Conservation (phyloP, 1,140 invertebrate genomes). For the Apis laboriosa region DNA sequence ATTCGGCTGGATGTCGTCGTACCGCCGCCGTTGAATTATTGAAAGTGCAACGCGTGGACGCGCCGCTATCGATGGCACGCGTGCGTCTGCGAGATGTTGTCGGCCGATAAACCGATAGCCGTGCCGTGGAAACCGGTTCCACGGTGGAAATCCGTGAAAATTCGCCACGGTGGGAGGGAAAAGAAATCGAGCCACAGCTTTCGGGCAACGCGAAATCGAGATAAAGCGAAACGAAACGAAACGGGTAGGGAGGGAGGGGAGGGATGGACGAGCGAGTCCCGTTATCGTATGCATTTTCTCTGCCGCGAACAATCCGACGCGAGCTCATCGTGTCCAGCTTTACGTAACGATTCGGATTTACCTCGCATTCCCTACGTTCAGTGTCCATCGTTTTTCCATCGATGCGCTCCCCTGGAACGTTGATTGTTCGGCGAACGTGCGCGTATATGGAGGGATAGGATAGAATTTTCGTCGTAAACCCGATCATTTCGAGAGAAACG, state of each 20-base stretch:
- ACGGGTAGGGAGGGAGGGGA: neutral
- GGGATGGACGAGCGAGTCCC: neutral
- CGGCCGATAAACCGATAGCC: neutral
- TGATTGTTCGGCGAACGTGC: constrained; percentile 24
- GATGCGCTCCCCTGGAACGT: constrained; percentile 14
- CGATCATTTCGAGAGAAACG: neutral
- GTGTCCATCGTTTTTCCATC: constrained; percentile 23
- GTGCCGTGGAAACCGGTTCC: neutral
- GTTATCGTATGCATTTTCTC: neutral
- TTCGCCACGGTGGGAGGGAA: neutral
- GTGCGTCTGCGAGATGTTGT: constrained; percentile 10
- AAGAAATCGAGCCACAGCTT: no score
- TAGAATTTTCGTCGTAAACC: constrained; percentile 13
- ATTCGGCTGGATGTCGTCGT: neutral
- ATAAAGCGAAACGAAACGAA: neutral
- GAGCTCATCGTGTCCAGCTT: neutral
- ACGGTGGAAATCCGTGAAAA: neutral
- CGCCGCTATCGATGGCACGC: constrained; percentile 16
- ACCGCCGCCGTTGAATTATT: constrained; percentile 14
- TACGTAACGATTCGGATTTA: neutral
- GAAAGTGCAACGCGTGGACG: constrained; percentile 11
- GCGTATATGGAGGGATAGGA: constrained; percentile 14
- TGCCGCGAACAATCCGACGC: neutral
- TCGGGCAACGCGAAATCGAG: neutral
- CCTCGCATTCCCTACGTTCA: neutral